A percentile compares a stretch with the other conserved stretches of the same genome.
phyloP scores from a whole-genome alignment of 2,797 vertebrate species.

The Coilia nasus region DNA sequence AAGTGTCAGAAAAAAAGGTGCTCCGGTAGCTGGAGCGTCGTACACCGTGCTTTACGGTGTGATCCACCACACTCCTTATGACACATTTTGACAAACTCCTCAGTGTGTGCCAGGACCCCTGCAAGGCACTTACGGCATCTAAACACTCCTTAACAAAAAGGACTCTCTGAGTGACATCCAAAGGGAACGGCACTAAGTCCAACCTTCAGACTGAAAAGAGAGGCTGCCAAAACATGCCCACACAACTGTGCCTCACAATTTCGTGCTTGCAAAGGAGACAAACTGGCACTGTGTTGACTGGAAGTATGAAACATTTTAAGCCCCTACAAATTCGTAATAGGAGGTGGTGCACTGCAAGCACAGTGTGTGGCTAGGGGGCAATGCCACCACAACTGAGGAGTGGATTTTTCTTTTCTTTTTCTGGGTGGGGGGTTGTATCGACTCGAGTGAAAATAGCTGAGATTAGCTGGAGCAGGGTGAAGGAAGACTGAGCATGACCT shows the following conservation, averaged over 20 bases:
- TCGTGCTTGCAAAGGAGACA: neutral
- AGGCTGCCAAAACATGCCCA: neutral
- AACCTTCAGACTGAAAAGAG: neutral
- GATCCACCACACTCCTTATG: neutral
- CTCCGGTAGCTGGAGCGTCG: neutral
- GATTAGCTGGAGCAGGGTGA: neutral
- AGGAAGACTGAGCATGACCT: neutral
- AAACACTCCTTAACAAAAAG: neutral
- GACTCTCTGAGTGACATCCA: neutral
- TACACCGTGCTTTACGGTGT: neutral
- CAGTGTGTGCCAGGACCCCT: neutral
- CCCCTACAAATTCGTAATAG: neutral
- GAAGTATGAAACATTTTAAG: neutral
- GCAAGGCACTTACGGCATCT: neutral
- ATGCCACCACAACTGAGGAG: neutral
- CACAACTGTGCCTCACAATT: neutral
- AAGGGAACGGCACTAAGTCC: neutral
- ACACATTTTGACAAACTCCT: neutral
- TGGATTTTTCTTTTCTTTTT: neutral
- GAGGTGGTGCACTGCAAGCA: neutral
- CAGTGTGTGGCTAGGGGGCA: neutral
- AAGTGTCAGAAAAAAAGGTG: neutral
- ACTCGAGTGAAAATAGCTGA: no score
- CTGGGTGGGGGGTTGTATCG: no score
- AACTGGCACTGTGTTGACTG: neutral